Base-by-base conservation (phyloP, 1,140 invertebrate species). In the Lasioglossum baleicum region DNA sequence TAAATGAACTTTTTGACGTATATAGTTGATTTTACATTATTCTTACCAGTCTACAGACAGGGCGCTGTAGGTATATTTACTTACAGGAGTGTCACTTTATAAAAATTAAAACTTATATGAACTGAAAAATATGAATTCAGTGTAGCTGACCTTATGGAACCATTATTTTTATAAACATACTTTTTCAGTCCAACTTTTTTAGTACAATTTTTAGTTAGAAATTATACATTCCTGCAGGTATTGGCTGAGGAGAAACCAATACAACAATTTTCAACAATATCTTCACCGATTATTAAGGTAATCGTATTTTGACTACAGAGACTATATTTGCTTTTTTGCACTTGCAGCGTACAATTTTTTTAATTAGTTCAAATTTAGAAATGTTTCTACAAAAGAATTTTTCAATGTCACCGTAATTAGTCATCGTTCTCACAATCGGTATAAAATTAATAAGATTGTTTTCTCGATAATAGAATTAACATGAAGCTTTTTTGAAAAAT, bases 51-150 rank as follows among this genome's bases (percentile, higher is more conserved):
- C 35, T 1, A 48, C 44, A 48, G 44, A 11, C 13, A 13, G 10
- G 1, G 44, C 11, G 13, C 0, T 7, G 17, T 58, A 8, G 20
- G 51, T 53, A 53, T 5, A 53, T 5, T 58, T 58, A n/a, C 17
- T 58, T 58, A 58, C n/a, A 58, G 56, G 56, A 7, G 20, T 58
- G 56, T 58, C n/a, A 58, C 56, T 58, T 58, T n/a, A 58, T 58
- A 58, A n/a, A 58, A 58, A 58, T n/a, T n/a, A 20, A 8, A n/a
- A 58, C 8, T 58, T n/a, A 6, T n/a, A 6, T 15, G 5, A 6
- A 53, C 2, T 58, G 6, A 58, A n/a, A 58, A n/a, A 6, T 4
- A n/a, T n/a, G n/a, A 58, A n/a, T n/a, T 58, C 13, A 53, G 17
- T 6, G 17, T n/a, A 58, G 7, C 17, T 5, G 7, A 58, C 20